Evolutionary conservation across 2,797 vertebrate genomes (phyloP).

Genomic region (Fringilla coelebs): DNA sequence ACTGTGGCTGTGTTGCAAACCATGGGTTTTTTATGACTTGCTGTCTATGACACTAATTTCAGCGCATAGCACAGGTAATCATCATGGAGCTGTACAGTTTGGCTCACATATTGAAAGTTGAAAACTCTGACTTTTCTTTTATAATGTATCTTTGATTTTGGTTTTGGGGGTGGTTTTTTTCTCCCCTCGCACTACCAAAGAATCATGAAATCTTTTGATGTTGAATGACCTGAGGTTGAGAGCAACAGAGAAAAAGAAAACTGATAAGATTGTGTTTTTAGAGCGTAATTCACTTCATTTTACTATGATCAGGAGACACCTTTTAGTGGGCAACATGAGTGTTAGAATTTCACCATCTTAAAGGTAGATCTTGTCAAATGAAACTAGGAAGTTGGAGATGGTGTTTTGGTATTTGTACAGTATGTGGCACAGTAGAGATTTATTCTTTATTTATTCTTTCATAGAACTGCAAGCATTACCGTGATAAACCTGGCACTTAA

Average conservation of each 20-base stretch:
- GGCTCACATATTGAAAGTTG: background rate
- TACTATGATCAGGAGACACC: background rate
- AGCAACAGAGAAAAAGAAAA: background rate
- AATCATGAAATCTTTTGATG: background rate
- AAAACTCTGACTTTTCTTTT: background rate
- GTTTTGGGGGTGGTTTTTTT: background rate
- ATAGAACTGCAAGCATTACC: background rate
- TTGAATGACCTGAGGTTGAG: background rate
- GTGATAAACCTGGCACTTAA: background rate
- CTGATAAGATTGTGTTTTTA: background rate
- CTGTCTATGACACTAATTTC: background rate
- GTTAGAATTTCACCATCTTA: background rate
- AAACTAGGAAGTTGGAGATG: background rate
- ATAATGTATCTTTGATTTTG: background rate
- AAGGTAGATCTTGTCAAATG: background rate
- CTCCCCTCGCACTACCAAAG: background rate
- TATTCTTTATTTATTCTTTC: background rate
- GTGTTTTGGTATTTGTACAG: background rate
- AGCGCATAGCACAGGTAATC: background rate
- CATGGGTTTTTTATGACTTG: background rate
- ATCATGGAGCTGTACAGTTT: background rate
- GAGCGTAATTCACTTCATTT: background rate
- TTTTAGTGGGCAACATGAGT: background rate
- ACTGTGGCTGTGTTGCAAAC: background rate
- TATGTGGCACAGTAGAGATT: background rate